Evolutionary conservation across 2,888 invertebrate genomes (phyloP).

Genomic region (Coronaproctus castanopsis): DNA sequence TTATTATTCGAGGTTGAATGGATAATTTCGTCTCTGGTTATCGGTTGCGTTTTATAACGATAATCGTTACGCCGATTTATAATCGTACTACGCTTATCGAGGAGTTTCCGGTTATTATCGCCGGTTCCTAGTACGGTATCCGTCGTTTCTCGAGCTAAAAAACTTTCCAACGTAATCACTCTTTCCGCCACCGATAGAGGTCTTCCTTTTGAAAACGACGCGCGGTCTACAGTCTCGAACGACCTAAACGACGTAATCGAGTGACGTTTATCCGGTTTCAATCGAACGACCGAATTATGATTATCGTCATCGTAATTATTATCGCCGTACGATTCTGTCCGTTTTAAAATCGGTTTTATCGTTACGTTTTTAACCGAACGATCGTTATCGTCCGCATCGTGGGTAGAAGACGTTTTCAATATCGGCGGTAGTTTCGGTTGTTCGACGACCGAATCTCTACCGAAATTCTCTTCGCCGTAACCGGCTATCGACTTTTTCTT

Average conservation of each 20-base stretch:
- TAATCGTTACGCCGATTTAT: constrained; percentile 16
- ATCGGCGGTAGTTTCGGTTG: constrained; percentile 58
- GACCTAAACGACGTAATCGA: constrained; percentile 32
- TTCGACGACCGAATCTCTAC: constrained; percentile 33
- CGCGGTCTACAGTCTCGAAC: constrained; percentile 18
- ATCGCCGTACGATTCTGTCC: background rate
- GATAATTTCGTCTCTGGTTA: constrained; percentile 39
- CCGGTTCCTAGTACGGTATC: constrained; percentile 1
- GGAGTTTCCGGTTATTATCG: background rate
- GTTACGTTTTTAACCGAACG: background rate
- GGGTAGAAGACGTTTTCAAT: constrained; percentile 33
- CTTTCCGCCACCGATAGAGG: constrained; percentile 46
- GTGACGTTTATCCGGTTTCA: constrained; percentile 35
- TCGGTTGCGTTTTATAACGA: constrained; percentile 47
- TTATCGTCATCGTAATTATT: too few relatives aligned
- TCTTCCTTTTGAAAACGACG: constrained; percentile 30
- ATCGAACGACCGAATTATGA: too few relatives aligned
- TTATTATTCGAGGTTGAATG: too few relatives aligned
- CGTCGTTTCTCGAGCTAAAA: constrained; percentile 43
- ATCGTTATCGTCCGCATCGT: constrained; percentile 2
- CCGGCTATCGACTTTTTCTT: constrained; percentile 58
- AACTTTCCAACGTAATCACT: constrained; percentile 43
- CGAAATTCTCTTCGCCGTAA: constrained; percentile 14
- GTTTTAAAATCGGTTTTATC: constrained; percentile 11
- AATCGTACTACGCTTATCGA: too few relatives aligned